phyloP scores from a whole-genome alignment of 2,797 vertebrate species.

The Meda fulgida region DNA sequence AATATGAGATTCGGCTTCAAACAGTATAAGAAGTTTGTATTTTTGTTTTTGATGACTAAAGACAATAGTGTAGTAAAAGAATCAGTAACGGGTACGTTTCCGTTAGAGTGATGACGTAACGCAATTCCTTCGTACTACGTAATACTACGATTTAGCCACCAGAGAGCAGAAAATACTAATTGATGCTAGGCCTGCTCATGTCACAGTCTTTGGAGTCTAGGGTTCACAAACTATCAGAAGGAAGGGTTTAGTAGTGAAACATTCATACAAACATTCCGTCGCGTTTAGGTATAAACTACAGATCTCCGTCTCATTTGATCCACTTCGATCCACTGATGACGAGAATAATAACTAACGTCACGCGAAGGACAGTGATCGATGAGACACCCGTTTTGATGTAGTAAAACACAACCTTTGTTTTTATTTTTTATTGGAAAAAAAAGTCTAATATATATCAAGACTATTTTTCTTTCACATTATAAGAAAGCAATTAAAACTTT shows the following conservation, averaged over 20 bases:
- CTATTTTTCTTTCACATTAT: not conserved
- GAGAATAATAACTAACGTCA: not conserved
- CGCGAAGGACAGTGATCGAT: not conserved
- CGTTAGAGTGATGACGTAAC: not conserved
- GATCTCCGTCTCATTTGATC: not conserved
- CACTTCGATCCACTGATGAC: not conserved
- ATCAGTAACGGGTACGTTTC: too few species aligned
- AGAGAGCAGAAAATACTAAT: conserved; percentile 1
- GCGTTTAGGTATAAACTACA: not conserved
- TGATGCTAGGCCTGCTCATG: not conserved
- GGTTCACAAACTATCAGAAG: not conserved
- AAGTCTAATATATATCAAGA: not conserved
- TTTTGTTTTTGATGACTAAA: not conserved
- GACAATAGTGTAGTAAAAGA: too few species aligned
- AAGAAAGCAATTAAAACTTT: not conserved
- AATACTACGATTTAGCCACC: not conserved
- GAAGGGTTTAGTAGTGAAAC: not conserved
- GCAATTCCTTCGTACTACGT: not conserved
- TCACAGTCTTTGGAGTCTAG: not conserved
- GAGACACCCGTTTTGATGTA: too few species aligned
- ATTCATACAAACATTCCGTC: not conserved
- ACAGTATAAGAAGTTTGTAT: not conserved
- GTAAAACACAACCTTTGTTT: too few species aligned
- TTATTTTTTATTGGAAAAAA: rapidly evolving
- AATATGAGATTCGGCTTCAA: not conserved